Percentiles rank a stretch among this genome's conserved stretches.
Conservation (phyloP, 2,113 vertebrate species). For the Gasterosteus nipponicus region DNA sequence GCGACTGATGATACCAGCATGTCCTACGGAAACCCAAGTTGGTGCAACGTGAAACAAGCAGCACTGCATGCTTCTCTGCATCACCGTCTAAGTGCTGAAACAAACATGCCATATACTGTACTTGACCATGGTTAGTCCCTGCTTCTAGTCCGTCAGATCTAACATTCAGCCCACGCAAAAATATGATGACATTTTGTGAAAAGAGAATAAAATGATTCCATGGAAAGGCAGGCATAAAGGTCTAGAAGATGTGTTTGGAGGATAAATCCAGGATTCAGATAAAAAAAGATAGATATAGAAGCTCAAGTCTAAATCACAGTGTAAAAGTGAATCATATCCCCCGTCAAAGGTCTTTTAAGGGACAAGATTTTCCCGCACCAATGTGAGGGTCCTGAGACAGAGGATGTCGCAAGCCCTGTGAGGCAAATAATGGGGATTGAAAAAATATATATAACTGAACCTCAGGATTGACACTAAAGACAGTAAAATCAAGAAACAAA, state of each 20-base stretch:
- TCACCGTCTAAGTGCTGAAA: not conserved
- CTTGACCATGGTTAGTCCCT: not conserved
- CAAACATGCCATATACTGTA: not conserved
- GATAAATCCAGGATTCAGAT: not conserved
- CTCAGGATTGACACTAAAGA: too few relatives aligned
- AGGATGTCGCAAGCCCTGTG: too few relatives aligned
- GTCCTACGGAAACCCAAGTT: constrained; percentile 29
- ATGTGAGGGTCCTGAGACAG: too few relatives aligned
- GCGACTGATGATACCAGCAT: constrained; percentile 62
- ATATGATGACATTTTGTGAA: not conserved
- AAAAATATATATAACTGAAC: too few relatives aligned
- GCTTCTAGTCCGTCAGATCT: not conserved
- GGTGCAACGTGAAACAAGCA: not conserved
- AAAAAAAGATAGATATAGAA: too few relatives aligned
- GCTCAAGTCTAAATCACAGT: too few relatives aligned
- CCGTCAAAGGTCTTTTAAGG: too few relatives aligned
- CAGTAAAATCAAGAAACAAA: too few relatives aligned
- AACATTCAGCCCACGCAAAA: not conserved
- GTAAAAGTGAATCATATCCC: too few relatives aligned
- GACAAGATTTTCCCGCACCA: too few relatives aligned
- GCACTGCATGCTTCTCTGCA: not conserved
- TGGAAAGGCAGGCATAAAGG: not conserved
- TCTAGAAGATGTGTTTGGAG: not conserved
- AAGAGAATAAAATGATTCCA: not conserved
- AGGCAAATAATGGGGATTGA: too few relatives aligned